Conservation (phyloP, 2,113 vertebrate genomes). For the Aegotheles bennettii region DNA sequence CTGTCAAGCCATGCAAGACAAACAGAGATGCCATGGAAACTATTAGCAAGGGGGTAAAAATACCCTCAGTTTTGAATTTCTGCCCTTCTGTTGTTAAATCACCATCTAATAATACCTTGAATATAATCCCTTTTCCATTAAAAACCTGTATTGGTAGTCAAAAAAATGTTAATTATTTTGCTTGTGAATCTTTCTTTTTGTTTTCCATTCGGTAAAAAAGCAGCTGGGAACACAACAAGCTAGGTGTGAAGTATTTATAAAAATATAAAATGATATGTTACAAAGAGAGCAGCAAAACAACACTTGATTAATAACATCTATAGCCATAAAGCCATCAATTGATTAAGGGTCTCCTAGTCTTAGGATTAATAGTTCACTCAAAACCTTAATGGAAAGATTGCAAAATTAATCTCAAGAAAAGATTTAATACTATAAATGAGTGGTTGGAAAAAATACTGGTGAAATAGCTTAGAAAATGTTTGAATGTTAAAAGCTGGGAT, state of each 20-base stretch:
- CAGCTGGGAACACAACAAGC: neutral
- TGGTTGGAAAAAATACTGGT: conserved; percentile 5
- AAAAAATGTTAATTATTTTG: neutral
- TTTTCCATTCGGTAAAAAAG: neutral
- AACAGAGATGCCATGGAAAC: neutral
- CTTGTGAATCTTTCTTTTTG: neutral
- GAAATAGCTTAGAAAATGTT: conserved; percentile 25
- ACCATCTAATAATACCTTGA: neutral
- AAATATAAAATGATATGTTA: conserved; percentile 10
- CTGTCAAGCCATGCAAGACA: neutral
- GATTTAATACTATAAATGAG: conserved; percentile 24
- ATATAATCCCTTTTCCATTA: neutral
- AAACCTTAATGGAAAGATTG: conserved; percentile 43
- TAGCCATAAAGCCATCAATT: conserved; percentile 43
- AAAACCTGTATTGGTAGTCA: neutral
- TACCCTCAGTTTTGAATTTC: neutral
- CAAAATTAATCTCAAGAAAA: conserved; percentile 41
- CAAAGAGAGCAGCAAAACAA: conserved; percentile 49
- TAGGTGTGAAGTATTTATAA: neutral
- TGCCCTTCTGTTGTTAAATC: neutral
- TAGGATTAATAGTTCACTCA: conserved; percentile 61
- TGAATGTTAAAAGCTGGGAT: conserved; percentile 5
- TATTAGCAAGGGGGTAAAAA: neutral
- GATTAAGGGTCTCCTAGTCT: conserved; percentile 41
- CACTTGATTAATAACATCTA: conserved; percentile 47